phyloP scores from a whole-genome alignment of 2,888 invertebrate species.

The Drosophila neonasuta region DNA sequence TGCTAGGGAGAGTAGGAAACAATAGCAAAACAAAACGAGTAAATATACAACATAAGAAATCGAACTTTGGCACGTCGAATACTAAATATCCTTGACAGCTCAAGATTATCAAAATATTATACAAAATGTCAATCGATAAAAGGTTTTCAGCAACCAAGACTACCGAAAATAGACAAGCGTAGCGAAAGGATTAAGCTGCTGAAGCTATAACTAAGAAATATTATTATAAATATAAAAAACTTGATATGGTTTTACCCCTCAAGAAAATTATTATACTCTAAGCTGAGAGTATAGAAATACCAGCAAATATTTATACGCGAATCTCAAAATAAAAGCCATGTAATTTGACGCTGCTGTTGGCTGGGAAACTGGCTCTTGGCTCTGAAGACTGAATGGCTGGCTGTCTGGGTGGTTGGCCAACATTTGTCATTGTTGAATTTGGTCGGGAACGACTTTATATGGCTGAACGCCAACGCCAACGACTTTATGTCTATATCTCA shows the following conservation, averaged over 20 bases:
- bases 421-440: slow-evolving; percentile 71
- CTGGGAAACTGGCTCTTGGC: slow-evolving; percentile 21
- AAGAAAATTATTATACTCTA: background rate
- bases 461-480: slow-evolving; percentile 44
- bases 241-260: too few species aligned
- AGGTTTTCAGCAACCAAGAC: background rate
- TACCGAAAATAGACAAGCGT: background rate
- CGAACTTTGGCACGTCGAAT: background rate
- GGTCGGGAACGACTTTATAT: slow-evolving; percentile 62
- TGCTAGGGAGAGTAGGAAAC: slow-evolving; percentile 26
- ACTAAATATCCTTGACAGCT: background rate
- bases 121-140: background rate
- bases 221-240: too few species aligned
- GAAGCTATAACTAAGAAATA: too few species aligned
- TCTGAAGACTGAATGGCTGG: background rate
- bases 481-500: slow-evolving; percentile 38
- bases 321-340: slow-evolving; percentile 62
- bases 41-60: background rate
- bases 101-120: background rate
- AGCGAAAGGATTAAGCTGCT: too few species aligned
- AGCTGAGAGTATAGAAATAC: background rate
- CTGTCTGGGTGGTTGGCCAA: slow-evolving; percentile 29
- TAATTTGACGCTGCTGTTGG: slow-evolving; percentile 63
- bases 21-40: slow-evolving; percentile 3
- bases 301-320: slow-evolving; percentile 55